Base-by-base conservation (phyloP, 2,797 vertebrate species). In the Kryptolebias ocellatus region DNA sequence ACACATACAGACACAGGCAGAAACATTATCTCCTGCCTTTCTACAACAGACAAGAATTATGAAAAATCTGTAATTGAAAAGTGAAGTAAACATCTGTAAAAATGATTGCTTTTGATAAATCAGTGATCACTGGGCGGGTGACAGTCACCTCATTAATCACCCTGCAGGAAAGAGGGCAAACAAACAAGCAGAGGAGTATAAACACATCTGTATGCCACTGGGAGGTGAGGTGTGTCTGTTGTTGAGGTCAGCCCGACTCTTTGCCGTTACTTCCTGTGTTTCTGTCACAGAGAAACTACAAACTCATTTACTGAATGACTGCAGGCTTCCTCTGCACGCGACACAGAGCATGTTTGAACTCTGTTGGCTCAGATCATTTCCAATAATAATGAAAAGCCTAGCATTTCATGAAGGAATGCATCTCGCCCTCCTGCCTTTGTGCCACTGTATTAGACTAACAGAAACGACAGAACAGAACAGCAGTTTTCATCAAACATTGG, bases 141-240 rank as follows among this genome's bases (percentile, higher is more conserved):
- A 15, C 37, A 50, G 52, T 62, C 20, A 34, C 37, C 42, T 45
- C 52, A 67, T 64, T 62, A 64, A 76, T 58, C 60, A 58, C 17
- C 12, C 7, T 4, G 53, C 50, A 60, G 60, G 52, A 11, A 1
- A 0, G 7, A 31, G 31, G 45, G n/a, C 24, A 61, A 52, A 70
- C 54, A 57, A 54, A 64, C 15, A 14, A 54, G 60, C 15, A 14
- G 27, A 24, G 39, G 34, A 55, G 42, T 0, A 5, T n/a, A 5
- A 53, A 44, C 45, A 47, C 57, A 74, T 81, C 72, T 66, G 64
- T 66, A 74, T 74, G 73, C 63, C 54, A 29, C 46, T 0, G 56
- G 56, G 27, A 63, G 49, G 1, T 0, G 1, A 12, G 15, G 42
- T 24, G 15, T 52, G 62, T 63, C 59, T 53, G 7, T 47, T 67